Conservation (phyloP, 2,113 vertebrate species). For the Campylorhamphus procurvoides region DNA sequence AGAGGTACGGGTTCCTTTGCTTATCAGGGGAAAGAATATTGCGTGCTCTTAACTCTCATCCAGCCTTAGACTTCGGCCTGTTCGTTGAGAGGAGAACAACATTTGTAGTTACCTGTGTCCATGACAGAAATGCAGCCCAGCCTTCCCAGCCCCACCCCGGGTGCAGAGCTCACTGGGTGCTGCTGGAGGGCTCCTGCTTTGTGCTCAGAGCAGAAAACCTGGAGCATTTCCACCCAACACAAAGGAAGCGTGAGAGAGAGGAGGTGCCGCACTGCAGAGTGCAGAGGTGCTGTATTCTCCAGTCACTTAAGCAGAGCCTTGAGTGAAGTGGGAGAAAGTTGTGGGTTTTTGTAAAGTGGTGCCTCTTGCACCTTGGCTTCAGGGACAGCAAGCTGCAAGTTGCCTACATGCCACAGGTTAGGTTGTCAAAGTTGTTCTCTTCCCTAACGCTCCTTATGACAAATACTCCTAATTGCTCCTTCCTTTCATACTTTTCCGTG, state of each 20-base stretch:
- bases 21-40: not conserved
- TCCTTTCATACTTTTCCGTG: not conserved
- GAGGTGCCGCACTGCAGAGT: not conserved
- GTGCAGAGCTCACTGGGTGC: not conserved
- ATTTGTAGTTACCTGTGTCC: not conserved
- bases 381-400: not conserved
- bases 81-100: not conserved
- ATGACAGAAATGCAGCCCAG: rapidly evolving
- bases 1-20: not conserved
- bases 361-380: not conserved
- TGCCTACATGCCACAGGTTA: not conserved
- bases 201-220: not conserved
- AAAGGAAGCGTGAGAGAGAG: not conserved
- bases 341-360: not conserved
- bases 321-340: not conserved
- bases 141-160: not conserved
- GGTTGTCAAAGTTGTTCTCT: slow-evolving; percentile 14
- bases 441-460: slow-evolving; percentile 29
- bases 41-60: not conserved
- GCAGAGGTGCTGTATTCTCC: not conserved
- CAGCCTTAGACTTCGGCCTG: not conserved
- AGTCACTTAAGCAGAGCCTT: not conserved
- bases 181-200: rapidly evolving
- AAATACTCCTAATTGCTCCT: slow-evolving; percentile 49
- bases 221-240: not conserved